These are phyloP conservation scores for Aphidius ervi DNA, from an alignment of 1,140 invertebrate genomes.

Conservation along the genomic window DNA sequence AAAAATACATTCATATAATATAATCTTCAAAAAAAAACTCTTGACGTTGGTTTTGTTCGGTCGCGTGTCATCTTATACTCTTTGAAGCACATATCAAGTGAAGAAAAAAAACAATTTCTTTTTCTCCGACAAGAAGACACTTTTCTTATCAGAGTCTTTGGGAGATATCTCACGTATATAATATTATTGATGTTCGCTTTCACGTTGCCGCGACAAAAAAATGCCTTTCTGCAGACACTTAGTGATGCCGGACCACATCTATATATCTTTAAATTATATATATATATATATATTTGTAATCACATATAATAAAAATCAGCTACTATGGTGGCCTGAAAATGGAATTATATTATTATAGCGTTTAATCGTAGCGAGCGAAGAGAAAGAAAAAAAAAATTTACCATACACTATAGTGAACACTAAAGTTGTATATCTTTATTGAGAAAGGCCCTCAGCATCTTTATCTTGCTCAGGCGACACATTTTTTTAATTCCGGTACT, in stretches of 20 bases:
- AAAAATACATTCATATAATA: too few species aligned
- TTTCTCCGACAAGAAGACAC: too few species aligned
- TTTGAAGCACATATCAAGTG: too few species aligned
- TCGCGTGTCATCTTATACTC: too few species aligned
- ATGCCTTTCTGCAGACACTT: neutral
- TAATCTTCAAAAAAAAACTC: too few species aligned
- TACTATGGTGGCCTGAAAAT: neutral
- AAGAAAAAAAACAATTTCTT: too few species aligned
- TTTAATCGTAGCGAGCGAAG: conserved; percentile 13
- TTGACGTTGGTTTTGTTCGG: too few species aligned
- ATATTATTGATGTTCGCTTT: conserved; percentile 17
- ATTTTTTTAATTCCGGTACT: conserved; percentile 21
- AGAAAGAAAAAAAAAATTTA: neutral
- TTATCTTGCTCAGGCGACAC: conserved; percentile 17
- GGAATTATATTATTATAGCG: conserved; percentile 11
- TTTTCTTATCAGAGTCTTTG: too few species aligned
- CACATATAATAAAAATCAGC: too few species aligned
- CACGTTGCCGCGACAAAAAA: conserved; percentile 2
- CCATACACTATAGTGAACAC: neutral
- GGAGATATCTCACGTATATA: neutral
- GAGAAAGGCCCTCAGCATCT: conserved; percentile 16
- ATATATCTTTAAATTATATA: neutral
- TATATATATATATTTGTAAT: neutral
- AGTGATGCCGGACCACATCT: neutral
- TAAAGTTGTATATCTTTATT: conserved; percentile 17